Evolutionary conservation across 53 echinoderm and acorn worm species (phyloP), one percentile per base, ranked within the genome.

Genomic region (Temnopleurus reevesii): DNA sequence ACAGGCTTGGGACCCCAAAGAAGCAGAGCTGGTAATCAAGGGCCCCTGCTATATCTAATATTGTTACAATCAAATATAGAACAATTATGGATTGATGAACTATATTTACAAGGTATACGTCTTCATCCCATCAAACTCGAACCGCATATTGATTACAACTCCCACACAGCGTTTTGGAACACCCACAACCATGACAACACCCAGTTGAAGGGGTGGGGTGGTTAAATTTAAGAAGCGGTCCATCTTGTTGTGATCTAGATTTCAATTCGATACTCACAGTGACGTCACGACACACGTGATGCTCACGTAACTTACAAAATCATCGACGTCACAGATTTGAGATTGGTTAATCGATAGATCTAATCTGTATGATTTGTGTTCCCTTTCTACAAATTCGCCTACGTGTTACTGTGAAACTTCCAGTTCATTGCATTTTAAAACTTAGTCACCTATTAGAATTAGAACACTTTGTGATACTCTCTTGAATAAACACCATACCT

Each of bases 281-380:
- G 79, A 77, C 79, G 79, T 49, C 49, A 77, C 49, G 25, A 29
- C 46, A 47, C 79, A 77, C 49, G 79, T 77, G 79, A 77, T 47
- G 41, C 18, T 2, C 4, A 47, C 47, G 79, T 77, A 47, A 45
- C 35, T 27, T 77, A 12, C 35, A 25, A 47, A 46, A 29, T 47
- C 49, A 4, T 15, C 46, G 45, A 77, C 79, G 79, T 77, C 79
- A 77, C 79, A 29, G 49, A 9, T 27, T 47, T 77, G 13, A 49
- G 46, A 77, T 77, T 47, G 46, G 79, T 28, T 26, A 47, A 77
- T 77, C 79, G 49, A 49, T 8, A n/a, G 79, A 77, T 77, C 2
- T 77, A 77, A 77, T 77, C 79, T 77, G 8, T 9, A 77, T 24
- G 5, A 3, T 27, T 19, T 47, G 79, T n/a, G 26, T 77, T 77